Evolutionary conservation across 2,888 invertebrate genomes (phyloP), one percentile per base, ranked within the genome.

Genomic region (Cyrtodaria siliqua): DNA sequence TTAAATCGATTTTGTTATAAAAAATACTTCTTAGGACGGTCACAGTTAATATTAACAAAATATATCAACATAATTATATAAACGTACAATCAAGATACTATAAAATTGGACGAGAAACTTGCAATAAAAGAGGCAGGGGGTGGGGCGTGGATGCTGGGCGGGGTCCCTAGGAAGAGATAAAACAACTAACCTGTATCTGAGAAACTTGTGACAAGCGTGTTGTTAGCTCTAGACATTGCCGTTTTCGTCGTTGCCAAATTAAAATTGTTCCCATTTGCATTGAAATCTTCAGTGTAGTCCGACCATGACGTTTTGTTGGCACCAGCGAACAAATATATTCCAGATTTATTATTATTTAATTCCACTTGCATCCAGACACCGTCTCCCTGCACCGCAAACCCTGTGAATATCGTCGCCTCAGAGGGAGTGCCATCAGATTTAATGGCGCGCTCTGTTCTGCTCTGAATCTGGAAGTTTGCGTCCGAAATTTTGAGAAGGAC

Each of bases 351-450:
- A n/a, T 27, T 26, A 44, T 73, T 68, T 8, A 77, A 53, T 42
- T 77, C 74, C 24, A 75, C 71, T 42, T 81, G 77, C n/a, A 76
- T 12, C 73, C 72, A 74, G 0, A 49, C 67, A 33, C 44, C 70
- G 6, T 24, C 23, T 6, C 63, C 47, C 33, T 70, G 44, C 14
- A 69, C 60, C 2, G 69, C 69, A 49, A 80, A 80, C 8, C 44
- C 79, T 12, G 72, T 57, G 44, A 76, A 80, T 8, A 80, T 53
- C 6, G 79, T 80, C 0, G 79, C 79, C 12, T 76, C 72, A 14
- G 79, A 66, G 0, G n/a, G 20, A 16, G 52, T 56, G 8, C 70
- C 70, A n/a, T 74, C 57, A 1, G 55, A 24, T 33, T 56, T 60
- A 2, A 55, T 20, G 4, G 77, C 73, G 0, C 68, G 44, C 1